Evolutionary conservation across 2,113 vertebrate species (phyloP).

Genomic region (Myanophis thanlyinensis): DNA sequence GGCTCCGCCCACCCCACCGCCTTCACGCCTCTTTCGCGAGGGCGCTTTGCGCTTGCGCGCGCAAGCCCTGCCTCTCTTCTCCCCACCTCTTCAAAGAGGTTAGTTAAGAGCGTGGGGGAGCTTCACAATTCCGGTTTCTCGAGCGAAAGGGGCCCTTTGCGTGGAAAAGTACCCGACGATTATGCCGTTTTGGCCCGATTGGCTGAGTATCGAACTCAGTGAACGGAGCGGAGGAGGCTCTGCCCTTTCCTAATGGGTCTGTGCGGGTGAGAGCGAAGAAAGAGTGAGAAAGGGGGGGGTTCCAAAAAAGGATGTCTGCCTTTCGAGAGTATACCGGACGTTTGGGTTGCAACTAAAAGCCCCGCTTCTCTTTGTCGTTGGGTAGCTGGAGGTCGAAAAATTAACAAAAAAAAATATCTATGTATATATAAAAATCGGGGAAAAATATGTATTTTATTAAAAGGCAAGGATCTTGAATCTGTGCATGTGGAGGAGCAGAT

Average conservation of each 20-base stretch:
- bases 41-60: background rate
- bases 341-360: background rate
- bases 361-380: background rate
- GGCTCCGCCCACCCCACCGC: background rate
- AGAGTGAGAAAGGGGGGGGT: background rate
- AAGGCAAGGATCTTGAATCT: too few relatives aligned
- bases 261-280: too few relatives aligned
- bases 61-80: too few relatives aligned
- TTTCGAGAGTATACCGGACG: background rate
- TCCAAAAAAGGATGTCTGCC: background rate
- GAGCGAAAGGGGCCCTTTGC: background rate
- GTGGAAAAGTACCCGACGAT: too few relatives aligned
- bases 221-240: background rate
- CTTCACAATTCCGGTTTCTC: background rate
- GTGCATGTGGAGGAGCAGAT: too few relatives aligned
- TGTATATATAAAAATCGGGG: too few relatives aligned
- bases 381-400: background rate
- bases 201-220: too few relatives aligned
- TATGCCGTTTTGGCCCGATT: too few relatives aligned
- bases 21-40: too few relatives aligned
- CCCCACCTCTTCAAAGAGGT: too few relatives aligned
- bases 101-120: background rate
- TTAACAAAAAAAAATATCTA: too few relatives aligned
- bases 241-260: background rate
- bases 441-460: too few relatives aligned